Evolutionary conservation across 2,113 vertebrate genomes (phyloP).

Genomic region (Pomatorhinus ruficollis): DNA sequence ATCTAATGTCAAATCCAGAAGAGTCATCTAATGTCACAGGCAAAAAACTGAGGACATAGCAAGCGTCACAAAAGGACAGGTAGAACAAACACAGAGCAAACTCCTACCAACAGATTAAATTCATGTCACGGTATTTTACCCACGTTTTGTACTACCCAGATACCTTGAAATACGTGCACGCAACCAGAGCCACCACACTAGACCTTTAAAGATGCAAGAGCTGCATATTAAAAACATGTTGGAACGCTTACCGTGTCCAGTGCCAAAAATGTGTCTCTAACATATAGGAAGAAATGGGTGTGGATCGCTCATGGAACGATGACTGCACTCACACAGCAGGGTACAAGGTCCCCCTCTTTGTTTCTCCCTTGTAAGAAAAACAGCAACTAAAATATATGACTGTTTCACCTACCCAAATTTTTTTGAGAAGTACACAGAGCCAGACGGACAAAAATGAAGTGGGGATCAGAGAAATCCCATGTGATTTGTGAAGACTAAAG

Average conservation of each 20-base stretch:
- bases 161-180: conserved; percentile 63
- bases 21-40: background rate
- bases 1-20: background rate
- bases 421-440: background rate
- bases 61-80: background rate
- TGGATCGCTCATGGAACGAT: conserved; percentile 67
- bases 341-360: background rate
- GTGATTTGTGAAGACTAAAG: background rate
- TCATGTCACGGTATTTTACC: background rate
- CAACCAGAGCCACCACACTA: conserved; percentile 80
- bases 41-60: background rate
- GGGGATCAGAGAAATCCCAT: background rate
- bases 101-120: background rate
- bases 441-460: background rate
- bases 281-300: conserved; percentile 77
- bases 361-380: background rate
- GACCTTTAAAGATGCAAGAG: conserved; percentile 76
- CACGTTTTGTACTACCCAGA: conserved; percentile 14
- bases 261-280: conserved; percentile 87
- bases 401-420: background rate
- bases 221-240: conserved; percentile 82
- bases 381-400: background rate
- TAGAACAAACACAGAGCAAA: background rate
- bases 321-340: conserved; percentile 9
- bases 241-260: conserved; percentile 79